Conservation (phyloP, 2,888 invertebrate species). For the Parelbella ahira region DNA sequence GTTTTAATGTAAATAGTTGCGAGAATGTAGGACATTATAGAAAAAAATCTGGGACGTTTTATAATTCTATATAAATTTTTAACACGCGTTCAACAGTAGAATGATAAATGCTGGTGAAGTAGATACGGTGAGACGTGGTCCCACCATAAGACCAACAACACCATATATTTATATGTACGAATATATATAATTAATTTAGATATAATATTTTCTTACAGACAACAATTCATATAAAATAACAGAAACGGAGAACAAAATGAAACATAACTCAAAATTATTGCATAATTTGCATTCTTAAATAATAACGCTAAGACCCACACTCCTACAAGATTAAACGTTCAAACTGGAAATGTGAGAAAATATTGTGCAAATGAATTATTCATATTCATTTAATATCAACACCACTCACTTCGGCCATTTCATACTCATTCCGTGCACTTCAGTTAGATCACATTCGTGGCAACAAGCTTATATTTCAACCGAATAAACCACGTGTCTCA, state of each 20-base stretch:
- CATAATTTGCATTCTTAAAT: conserved; percentile 3
- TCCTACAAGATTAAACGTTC: conserved; percentile 17
- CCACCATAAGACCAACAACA: too few relatives aligned
- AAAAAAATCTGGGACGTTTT: too few relatives aligned
- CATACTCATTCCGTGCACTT: conserved; percentile 20
- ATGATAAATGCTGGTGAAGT: too few relatives aligned
- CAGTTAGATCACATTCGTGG: conserved; percentile 11
- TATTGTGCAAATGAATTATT: conserved; percentile 21
- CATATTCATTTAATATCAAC: conserved; percentile 18
- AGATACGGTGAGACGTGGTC: too few relatives aligned
- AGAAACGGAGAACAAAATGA: not conserved
- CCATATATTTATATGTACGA: too few relatives aligned
- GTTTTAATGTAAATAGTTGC: too few relatives aligned
- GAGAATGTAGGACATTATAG: too few relatives aligned
- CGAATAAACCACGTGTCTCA: not conserved
- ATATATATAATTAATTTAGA: too few relatives aligned
- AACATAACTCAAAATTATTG: conserved; percentile 4
- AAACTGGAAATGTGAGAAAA: conserved; percentile 15
- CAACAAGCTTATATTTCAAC: conserved; percentile 11
- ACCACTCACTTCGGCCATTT: conserved; percentile 5
- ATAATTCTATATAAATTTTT: too few relatives aligned
- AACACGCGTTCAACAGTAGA: too few relatives aligned
- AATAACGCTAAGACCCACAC: not conserved
- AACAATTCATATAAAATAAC: too few relatives aligned
- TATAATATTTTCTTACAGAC: too few relatives aligned